Percentiles rank a stretch among this genome's conserved stretches.
Evolutionary conservation across 2,113 vertebrate species (phyloP).

Genomic region (Seriola dumerili): DNA sequence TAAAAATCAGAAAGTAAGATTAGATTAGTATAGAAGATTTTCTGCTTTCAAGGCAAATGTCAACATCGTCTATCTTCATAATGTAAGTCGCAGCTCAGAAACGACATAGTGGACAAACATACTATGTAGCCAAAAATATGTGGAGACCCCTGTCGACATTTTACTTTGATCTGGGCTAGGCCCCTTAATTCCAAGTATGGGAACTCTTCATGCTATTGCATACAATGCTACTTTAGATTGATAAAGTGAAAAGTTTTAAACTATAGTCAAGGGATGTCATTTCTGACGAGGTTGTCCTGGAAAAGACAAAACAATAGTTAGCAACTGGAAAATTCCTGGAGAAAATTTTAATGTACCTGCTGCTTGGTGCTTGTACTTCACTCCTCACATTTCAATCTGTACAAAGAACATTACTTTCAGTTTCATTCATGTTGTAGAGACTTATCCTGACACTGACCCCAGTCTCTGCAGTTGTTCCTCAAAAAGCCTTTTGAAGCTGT

Average conservation of each 20-base stretch:
- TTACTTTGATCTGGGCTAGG: not conserved
- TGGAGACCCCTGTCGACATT: not conserved
- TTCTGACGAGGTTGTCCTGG: too few species aligned
- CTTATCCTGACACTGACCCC: too few species aligned
- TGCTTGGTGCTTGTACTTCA: too few species aligned
- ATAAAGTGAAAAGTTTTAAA: not conserved
- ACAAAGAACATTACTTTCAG: too few species aligned
- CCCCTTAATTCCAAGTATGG: not conserved
- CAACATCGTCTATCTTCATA: not conserved
- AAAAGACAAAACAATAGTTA: too few species aligned
- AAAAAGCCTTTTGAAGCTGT: too few species aligned
- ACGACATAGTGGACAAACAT: not conserved
- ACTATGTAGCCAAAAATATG: not conserved
- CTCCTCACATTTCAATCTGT: too few species aligned
- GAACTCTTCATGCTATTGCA: not conserved
- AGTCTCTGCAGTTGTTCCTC: too few species aligned
- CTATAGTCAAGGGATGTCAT: too few species aligned
- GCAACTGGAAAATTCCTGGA: too few species aligned
- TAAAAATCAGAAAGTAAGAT: not conserved
- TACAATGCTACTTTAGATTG: not conserved
- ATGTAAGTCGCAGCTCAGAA: not conserved
- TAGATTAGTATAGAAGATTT: not conserved
- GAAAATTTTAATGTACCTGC: too few species aligned
- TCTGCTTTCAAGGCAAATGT: not conserved
- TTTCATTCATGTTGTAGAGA: too few species aligned